Conservation (phyloP, 2,113 vertebrate genomes). For the Arvicanthis niloticus region DNA sequence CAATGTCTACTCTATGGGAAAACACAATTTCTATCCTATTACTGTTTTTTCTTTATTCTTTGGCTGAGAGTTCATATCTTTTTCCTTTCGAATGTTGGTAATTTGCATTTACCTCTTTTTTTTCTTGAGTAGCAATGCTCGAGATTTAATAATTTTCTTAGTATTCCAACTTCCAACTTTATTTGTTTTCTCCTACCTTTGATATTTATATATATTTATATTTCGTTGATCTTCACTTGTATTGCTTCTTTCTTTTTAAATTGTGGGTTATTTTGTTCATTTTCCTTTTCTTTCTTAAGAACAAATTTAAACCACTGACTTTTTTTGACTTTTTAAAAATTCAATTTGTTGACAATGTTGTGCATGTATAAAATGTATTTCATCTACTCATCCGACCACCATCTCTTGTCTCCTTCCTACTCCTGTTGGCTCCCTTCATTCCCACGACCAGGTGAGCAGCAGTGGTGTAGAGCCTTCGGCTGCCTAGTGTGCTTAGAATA, state of each 20-base stretch:
- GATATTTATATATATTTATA: neutral
- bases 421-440: neutral
- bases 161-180: neutral
- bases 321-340: neutral
- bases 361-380: neutral
- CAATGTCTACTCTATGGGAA: neutral
- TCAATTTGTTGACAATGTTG: neutral
- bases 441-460: neutral
- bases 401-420: neutral
- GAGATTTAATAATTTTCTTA: slow-evolving; percentile 29
- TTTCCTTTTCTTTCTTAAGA: slow-evolving; percentile 24
- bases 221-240: neutral
- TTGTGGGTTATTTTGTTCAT: neutral
- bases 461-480: too few species aligned
- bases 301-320: neutral
- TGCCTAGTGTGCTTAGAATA: neutral
- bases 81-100: slow-evolving; percentile 10
- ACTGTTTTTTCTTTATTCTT: neutral
- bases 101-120: slow-evolving; percentile 36
- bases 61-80: neutral
- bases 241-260: neutral
- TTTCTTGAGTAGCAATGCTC: slow-evolving; percentile 2
- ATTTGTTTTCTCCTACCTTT: neutral
- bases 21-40: neutral
- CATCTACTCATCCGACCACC: too few species aligned